Conservation (phyloP, 2,888 invertebrate species). For the Rhorus exstirpatorius region DNA sequence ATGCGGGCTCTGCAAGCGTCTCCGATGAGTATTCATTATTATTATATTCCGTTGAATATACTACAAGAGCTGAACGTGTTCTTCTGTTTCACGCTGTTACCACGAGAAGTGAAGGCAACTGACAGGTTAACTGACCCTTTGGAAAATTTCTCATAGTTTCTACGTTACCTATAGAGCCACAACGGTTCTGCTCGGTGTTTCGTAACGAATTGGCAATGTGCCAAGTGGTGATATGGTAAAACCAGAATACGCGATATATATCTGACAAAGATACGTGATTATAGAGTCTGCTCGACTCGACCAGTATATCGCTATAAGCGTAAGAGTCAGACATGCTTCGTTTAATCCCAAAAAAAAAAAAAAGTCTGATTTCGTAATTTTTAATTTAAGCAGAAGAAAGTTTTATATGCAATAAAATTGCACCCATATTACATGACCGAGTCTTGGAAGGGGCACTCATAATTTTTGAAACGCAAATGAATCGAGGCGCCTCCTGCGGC, state of each 20-base stretch:
- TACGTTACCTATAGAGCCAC: not conserved
- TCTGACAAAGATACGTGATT: conserved; percentile 7
- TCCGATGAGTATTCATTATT: no score
- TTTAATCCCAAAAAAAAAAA: not conserved
- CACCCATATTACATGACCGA: no score
- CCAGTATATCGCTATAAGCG: not conserved
- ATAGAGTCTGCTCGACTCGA: conserved; percentile 4
- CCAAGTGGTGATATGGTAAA: conserved; percentile 31
- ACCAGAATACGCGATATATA: conserved; percentile 7
- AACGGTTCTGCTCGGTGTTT: conserved; percentile 28
- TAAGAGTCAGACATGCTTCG: not conserved
- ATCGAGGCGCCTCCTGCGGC: no score
- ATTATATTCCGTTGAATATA: no score
- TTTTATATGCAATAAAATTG: no score
- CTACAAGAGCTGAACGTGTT: not conserved
- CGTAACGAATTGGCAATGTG: conserved; percentile 53
- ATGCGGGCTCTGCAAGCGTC: no score
- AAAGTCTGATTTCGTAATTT: not conserved
- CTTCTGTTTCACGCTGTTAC: not conserved
- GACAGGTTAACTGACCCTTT: conserved; percentile 5
- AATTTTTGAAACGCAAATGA: no score
- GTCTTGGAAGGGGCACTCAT: no score
- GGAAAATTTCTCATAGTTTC: not conserved
- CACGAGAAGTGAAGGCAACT: conserved; percentile 6
- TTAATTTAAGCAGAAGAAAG: not conserved